A percentile compares a stretch with the other conserved stretches of the same genome.
Evolutionary conservation across 2,113 vertebrate species (phyloP).

Genomic region (Mirounga angustirostris): DNA sequence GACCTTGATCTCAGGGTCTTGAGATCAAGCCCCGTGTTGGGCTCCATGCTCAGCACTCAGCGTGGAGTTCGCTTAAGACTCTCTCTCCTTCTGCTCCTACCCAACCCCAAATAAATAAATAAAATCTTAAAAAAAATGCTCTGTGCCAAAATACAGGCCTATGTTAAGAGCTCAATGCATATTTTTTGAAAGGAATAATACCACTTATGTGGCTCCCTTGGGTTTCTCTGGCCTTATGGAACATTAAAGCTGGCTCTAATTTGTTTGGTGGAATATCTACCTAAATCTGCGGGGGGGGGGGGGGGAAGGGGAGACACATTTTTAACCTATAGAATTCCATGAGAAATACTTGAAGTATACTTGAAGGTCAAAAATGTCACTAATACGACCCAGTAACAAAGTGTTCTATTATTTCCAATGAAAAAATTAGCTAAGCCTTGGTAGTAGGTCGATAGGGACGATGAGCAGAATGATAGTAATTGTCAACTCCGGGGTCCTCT

Average conservation of each 20-base stretch:
- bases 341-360: background rate
- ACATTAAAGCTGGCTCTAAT: background rate
- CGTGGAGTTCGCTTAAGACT: background rate
- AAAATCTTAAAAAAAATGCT: background rate
- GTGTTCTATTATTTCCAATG: background rate
- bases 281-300: background rate
- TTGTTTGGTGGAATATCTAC: background rate
- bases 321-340: background rate
- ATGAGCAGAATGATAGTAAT: too few relatives aligned
- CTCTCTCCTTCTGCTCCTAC: background rate
- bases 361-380: background rate
- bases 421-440: background rate
- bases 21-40: background rate
- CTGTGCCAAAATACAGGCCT: background rate
- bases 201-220: background rate
- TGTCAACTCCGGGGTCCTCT: too few relatives aligned
- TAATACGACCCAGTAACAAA: background rate
- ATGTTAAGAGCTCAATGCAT: background rate
- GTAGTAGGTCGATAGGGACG: too few relatives aligned
- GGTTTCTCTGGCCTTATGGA: background rate
- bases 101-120: background rate
- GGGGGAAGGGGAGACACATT: rapidly evolving
- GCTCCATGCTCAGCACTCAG: background rate
- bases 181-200: background rate
- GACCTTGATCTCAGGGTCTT: background rate